Percentiles rank a stretch among this genome's conserved stretches.
These are phyloP conservation scores for Abrostola triplasia DNA, from an alignment of 2,888 invertebrate genomes.

Conservation along the genomic window DNA sequence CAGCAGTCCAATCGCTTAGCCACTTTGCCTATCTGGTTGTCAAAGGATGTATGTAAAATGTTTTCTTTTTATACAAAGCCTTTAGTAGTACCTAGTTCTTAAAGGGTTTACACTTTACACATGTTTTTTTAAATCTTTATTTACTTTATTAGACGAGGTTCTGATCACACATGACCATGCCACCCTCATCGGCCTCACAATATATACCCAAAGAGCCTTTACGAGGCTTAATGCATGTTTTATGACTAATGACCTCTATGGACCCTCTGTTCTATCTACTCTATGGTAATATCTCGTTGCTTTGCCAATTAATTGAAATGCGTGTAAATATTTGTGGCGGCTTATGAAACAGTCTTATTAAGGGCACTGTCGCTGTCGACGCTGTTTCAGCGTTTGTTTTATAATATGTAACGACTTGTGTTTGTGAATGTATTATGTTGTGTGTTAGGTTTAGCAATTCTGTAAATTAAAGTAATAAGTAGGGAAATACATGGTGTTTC, in stretches of 20 bases:
- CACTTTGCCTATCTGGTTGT: too few species aligned
- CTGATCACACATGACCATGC: too few species aligned
- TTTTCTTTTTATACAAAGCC: too few species aligned
- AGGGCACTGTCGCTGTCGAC: conserved; percentile 55
- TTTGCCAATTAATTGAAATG: conserved; percentile 84
- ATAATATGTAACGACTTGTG: conserved; percentile 21
- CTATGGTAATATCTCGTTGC: conserved; percentile 71
- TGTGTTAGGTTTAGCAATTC: background rate
- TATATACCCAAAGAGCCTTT: background rate
- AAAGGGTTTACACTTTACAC: too few species aligned
- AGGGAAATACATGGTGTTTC: too few species aligned
- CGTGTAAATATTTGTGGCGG: conserved; percentile 80
- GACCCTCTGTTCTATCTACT: conserved; percentile 14
- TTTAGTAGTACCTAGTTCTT: too few species aligned
- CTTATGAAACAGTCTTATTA: conserved; percentile 78
- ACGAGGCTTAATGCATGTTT: background rate
- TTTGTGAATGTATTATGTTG: too few species aligned
- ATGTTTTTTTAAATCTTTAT: too few species aligned
- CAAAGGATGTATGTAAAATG: too few species aligned
- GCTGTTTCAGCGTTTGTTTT: conserved; percentile 36
- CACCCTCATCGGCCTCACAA: too few species aligned
- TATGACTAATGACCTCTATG: background rate
- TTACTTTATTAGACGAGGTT: too few species aligned
- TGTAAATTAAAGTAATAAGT: background rate
- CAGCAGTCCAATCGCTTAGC: too few species aligned